These are phyloP conservation scores for Sigmodon hispidus DNA, from an alignment of 2,113 vertebrate genomes.

Conservation along the genomic window DNA sequence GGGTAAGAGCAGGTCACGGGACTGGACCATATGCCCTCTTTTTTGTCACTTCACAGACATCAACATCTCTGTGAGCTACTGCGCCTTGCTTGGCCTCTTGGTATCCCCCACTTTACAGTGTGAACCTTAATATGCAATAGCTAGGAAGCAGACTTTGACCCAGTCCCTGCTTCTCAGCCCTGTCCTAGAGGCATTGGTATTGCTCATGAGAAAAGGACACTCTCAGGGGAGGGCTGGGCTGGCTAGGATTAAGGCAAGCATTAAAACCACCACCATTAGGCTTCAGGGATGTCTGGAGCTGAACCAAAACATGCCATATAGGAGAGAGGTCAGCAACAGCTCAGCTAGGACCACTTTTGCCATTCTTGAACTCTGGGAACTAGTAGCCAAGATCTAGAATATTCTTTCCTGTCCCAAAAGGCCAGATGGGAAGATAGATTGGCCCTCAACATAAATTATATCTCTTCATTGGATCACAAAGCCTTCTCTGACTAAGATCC, in stretches of 20 bases:
- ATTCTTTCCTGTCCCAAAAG: neutral
- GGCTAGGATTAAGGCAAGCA: neutral
- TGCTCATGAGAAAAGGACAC: neutral
- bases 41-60: neutral
- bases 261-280: neutral
- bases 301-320: neutral
- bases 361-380: constrained; percentile 4
- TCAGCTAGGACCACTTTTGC: neutral
- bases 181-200: neutral
- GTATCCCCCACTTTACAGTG: neutral
- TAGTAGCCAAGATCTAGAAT: neutral
- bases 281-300: neutral
- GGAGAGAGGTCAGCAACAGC: neutral
- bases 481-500: constrained; percentile 14
- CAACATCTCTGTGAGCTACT: neutral
- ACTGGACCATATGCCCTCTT: neutral
- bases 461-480: neutral
- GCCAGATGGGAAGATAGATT: neutral
- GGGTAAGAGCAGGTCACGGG: neutral
- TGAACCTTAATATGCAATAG: neutral
- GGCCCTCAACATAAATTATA: neutral
- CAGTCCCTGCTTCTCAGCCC: neutral
- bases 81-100: neutral
- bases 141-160: neutral
- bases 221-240: neutral